Base-by-base conservation (phyloP, 2,113 vertebrate species). In the Pogona vitticeps region DNA sequence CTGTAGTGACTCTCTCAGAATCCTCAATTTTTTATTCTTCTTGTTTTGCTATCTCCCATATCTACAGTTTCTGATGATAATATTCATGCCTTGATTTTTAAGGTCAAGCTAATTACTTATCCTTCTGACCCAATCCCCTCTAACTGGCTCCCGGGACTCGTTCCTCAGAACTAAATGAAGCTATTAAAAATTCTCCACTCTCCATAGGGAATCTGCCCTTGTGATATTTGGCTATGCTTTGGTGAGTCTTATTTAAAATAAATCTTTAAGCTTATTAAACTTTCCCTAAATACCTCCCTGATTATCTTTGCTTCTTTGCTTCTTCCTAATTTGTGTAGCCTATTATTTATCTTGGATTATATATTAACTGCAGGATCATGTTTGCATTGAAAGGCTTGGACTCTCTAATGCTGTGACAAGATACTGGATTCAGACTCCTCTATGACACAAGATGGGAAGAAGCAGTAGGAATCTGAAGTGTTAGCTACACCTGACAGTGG, bases 61-160 rank as follows among this genome's bases (percentile, higher is more conserved):
- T 38, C 0, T 0, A 42, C 2, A 1, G 3, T 91, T 90, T 88
- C 81, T 38, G 8, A 81, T 87, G 59, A 81, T 61, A 0, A 0
- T 52, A 71, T 71, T 89, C 85, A 83, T 89, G 88, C 56, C 33
- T 90, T 89, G 33, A 75, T 71, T 46, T 85, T 83, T 91, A 80
- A 86, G 89, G 52, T 91, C 81, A 89, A 71, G 83, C 17, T 46
- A 81, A 92, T 86, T 72, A 73, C 79, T 92, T 67, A 68, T 73
- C 79, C 65, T 68, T 81, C 88, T 89, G 85, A 90, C 88, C 78
- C 79, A 73, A 0, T 14, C 78, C 65, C 33, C 59, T 75, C 86
- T 83, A 86, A 83, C n/a, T 76, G 83, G 78, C 79, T 63, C 86
- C 79, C 5, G 42, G 73, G 38, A 71, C 0, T 1, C 81, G 84